phyloP scores from a whole-genome alignment of 2,797 vertebrate genomes.

The Siniperca obscura region DNA sequence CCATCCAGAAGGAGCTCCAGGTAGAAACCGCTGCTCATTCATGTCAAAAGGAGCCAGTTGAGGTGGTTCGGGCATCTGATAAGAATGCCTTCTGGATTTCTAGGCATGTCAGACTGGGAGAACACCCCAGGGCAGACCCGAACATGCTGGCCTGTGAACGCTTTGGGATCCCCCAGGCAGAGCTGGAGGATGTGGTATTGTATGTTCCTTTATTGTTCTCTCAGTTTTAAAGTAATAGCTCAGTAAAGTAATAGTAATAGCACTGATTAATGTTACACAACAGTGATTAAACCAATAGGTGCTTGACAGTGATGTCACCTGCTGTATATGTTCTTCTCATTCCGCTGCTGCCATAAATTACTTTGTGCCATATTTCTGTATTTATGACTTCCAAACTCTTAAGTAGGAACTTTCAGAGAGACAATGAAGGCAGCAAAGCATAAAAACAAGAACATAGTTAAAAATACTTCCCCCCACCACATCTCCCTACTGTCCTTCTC shows the following conservation, averaged over 20 bases:
- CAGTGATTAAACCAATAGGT: not conserved
- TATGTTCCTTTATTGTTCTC: not conserved
- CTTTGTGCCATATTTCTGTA: constrained; percentile 10
- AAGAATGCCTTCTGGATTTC: not conserved
- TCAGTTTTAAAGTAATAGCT: not conserved
- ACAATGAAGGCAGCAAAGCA: constrained; percentile 37
- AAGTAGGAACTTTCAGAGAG: not conserved
- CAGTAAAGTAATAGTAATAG: no score
- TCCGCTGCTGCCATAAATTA: not conserved
- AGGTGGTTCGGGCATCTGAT: not conserved
- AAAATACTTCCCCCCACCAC: constrained; percentile 12
- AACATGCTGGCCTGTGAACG: not conserved
- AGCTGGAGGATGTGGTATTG: not conserved
- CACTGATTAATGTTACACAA: not conserved
- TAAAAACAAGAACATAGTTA: constrained; percentile 39
- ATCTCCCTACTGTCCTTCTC: not conserved
- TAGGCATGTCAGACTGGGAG: not conserved
- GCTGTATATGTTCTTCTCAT: not conserved
- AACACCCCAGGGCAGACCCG: not conserved
- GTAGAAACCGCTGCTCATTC: no score
- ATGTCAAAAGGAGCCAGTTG: no score
- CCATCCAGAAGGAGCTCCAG: not conserved
- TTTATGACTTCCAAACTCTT: constrained; percentile 8
- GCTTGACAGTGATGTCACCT: not conserved
- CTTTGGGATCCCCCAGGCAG: not conserved